A percentile compares a stretch with the other conserved stretches of the same genome.
These are phyloP conservation scores for Notodonta dromedarius DNA, from an alignment of 2,888 invertebrate species.

Conservation along the genomic window DNA sequence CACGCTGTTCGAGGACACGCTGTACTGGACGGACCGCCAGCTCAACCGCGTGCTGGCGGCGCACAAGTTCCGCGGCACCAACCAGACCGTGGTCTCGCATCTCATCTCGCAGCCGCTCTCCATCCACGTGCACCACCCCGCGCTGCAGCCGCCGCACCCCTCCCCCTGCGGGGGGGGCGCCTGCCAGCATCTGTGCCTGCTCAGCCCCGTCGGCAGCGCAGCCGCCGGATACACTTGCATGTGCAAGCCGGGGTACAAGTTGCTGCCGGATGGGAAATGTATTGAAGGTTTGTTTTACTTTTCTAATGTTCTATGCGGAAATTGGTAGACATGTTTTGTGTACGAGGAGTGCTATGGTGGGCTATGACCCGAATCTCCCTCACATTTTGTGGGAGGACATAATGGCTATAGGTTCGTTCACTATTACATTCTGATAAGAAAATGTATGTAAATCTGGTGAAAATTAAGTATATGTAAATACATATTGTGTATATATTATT, in stretches of 20 bases:
- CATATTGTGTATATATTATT: too few species aligned
- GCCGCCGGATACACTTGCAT: slow-evolving; percentile 91
- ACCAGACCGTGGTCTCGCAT: slow-evolving; percentile 97
- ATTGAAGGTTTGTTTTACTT: slow-evolving; percentile 82
- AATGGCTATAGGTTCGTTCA: too few species aligned
- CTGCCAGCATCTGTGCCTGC: slow-evolving; percentile 96
- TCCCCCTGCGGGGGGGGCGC: slow-evolving; percentile 88
- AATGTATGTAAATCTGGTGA: too few species aligned
- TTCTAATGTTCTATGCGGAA: background rate
- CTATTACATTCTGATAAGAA: too few species aligned
- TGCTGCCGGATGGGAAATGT: slow-evolving; percentile 88
- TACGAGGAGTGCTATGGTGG: too few species aligned
- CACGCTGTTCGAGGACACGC: slow-evolving; percentile 96
- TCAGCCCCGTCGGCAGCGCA: slow-evolving; percentile 88
- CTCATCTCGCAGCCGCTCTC: slow-evolving; percentile 97
- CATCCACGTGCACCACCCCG: slow-evolving; percentile 97
- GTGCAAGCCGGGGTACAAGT: slow-evolving; percentile 94
- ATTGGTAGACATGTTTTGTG: too few species aligned
- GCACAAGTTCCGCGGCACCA: slow-evolving; percentile 95
- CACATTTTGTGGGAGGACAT: too few species aligned
- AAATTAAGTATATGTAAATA: too few species aligned
- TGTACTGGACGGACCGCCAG: slow-evolving; percentile 98
- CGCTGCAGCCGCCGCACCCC: slow-evolving; percentile 91
- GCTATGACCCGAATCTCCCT: background rate
- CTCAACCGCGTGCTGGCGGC: slow-evolving; percentile 95